Percentiles rank a stretch among this genome's conserved stretches.
phyloP scores from a whole-genome alignment of 2,888 invertebrate genomes.

The Anticlea derivata region DNA sequence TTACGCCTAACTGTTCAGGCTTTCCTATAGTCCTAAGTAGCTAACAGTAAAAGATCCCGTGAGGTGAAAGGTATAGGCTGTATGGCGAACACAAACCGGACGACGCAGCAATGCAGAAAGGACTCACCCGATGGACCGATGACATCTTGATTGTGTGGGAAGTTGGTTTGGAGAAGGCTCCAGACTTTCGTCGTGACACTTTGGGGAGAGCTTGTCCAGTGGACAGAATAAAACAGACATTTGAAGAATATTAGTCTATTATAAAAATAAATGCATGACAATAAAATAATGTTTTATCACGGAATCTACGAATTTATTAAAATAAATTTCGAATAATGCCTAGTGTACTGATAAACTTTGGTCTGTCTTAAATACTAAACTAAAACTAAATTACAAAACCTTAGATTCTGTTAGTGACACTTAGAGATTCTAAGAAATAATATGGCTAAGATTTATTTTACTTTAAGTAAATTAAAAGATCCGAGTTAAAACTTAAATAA shows the following conservation, averaged over 20 bases:
- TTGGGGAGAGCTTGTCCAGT: too few relatives aligned
- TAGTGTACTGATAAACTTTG: conserved; percentile 49
- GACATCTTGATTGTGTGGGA: too few relatives aligned
- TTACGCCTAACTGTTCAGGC: too few relatives aligned
- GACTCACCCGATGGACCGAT: too few relatives aligned
- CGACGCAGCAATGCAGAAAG: too few relatives aligned
- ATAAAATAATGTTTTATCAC: conserved; percentile 10
- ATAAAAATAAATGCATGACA: conserved; percentile 31
- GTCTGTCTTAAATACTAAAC: conserved; percentile 45
- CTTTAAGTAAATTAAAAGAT: conserved; percentile 23
- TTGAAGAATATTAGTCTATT: conserved; percentile 20
- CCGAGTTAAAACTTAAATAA: conserved; percentile 9
- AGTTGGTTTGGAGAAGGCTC: too few relatives aligned
- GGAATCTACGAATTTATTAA: conserved; percentile 7
- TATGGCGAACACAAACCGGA: too few relatives aligned
- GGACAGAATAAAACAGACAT: conserved; percentile 12
- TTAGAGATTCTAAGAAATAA: conserved; percentile 37
- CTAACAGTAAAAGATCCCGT: too few relatives aligned
- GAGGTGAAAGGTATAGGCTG: too few relatives aligned
- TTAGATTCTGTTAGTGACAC: conserved; percentile 38
- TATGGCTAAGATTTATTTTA: conserved; percentile 34
- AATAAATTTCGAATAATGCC: conserved; percentile 28
- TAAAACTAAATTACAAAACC: conserved; percentile 30
- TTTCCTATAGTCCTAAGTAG: too few relatives aligned
- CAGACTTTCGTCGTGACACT: too few relatives aligned